Evolutionary conservation across 2,797 vertebrate species (phyloP).

Genomic region (Rhinichthys osculus): DNA sequence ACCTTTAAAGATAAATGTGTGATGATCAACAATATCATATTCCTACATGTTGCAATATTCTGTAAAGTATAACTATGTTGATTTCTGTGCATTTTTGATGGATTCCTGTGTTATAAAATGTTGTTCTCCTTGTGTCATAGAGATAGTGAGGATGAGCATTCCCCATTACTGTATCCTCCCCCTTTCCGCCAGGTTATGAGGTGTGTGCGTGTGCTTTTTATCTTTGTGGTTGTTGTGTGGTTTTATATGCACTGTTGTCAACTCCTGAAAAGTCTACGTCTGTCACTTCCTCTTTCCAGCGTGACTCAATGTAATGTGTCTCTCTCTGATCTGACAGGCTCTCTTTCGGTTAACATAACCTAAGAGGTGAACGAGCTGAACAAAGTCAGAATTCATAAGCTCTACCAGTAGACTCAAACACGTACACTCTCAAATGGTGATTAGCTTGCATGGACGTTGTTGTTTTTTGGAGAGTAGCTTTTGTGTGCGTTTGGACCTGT

Average conservation of each 20-base stretch:
- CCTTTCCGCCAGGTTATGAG: conserved; percentile 54
- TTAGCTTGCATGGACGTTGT: conserved; percentile 97
- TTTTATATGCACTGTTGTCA: conserved; percentile 13
- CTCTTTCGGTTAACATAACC: conserved; percentile 97
- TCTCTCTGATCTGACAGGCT: conserved; percentile 99
- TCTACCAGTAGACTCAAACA: conserved; percentile 97
- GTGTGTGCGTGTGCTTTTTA: conserved; percentile 70
- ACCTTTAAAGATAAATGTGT: background rate
- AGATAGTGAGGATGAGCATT: conserved; percentile 42
- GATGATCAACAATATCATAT: conserved; percentile 27
- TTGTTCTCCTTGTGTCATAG: conserved; percentile 32
- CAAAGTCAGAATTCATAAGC: conserved; percentile 88
- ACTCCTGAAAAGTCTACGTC: conserved; percentile 75
- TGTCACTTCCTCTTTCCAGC: conserved; percentile 67
- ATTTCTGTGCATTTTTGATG: conserved; percentile 50
- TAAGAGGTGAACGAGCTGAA: conserved; percentile 97
- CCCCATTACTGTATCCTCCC: conserved; percentile 23
- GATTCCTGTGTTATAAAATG: background rate
- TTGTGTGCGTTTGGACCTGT: conserved; percentile 91
- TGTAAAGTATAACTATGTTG: conserved; percentile 53
- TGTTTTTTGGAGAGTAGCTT: conserved; percentile 48
- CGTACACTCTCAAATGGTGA: conserved; percentile 96
- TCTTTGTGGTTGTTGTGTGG: conserved; percentile 45
- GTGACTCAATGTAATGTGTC: conserved; percentile 87
- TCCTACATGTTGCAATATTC: conserved; percentile 27